Conservation (phyloP, 2,888 invertebrate genomes). For the Amaurobius ferox region DNA sequence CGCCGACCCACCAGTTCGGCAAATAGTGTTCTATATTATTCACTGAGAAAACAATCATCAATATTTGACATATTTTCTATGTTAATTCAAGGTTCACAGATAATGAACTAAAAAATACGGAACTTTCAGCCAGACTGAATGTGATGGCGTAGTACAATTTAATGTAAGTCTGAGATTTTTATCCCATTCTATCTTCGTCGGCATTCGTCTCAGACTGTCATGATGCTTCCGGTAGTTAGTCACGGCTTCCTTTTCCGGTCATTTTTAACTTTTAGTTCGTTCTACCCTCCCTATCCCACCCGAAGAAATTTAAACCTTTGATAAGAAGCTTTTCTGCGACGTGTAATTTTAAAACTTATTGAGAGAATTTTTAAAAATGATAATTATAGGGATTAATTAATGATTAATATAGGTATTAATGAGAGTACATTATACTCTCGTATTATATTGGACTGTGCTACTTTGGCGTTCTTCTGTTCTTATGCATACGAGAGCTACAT, state of each 20-base stretch:
- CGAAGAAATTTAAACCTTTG: constrained; percentile 26
- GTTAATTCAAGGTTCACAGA: not conserved
- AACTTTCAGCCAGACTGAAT: not conserved
- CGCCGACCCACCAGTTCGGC: too few species aligned
- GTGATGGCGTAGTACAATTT: not conserved
- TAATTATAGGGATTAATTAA: too few species aligned
- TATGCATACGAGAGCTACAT: too few species aligned
- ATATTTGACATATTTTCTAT: too few species aligned
- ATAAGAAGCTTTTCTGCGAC: not conserved
- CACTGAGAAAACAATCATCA: too few species aligned
- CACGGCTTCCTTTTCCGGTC: constrained; percentile 58
- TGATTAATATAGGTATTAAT: too few species aligned
- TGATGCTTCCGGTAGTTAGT: constrained; percentile 34
- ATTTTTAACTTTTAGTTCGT: constrained; percentile 22
- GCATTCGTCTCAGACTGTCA: constrained; percentile 36
- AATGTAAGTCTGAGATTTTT: not conserved
- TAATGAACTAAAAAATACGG: not conserved
- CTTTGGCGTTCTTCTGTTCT: too few species aligned
- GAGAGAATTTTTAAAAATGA: too few species aligned
- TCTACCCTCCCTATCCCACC: constrained; percentile 23
- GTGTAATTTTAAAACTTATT: too few species aligned
- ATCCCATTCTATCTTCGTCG: constrained; percentile 31
- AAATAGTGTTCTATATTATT: too few species aligned
- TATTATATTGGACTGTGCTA: too few species aligned
- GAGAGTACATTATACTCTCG: too few species aligned